Conservation (phyloP, 2,888 invertebrate genomes). For the Sisyra nigra region DNA sequence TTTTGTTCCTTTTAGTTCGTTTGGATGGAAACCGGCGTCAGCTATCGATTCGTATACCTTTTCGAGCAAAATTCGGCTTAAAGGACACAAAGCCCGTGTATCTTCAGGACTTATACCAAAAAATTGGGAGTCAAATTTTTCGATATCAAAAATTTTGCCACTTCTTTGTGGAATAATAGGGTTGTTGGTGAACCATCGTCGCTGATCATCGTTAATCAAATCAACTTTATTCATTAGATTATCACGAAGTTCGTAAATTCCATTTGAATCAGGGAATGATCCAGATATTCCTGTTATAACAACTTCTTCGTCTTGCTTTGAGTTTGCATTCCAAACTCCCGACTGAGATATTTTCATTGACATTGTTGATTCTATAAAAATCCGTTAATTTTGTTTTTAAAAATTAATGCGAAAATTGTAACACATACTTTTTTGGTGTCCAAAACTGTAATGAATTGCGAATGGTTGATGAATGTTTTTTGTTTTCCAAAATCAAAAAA, state of each 20-base stretch:
- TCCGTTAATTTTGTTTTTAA: too few species aligned
- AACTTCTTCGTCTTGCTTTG: slow-evolving; percentile 31
- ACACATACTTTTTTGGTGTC: too few species aligned
- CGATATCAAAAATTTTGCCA: slow-evolving; percentile 42
- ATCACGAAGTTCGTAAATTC: slow-evolving; percentile 36
- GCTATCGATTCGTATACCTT: slow-evolving; percentile 39
- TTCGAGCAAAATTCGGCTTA: slow-evolving; percentile 40
- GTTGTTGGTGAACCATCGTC: slow-evolving; percentile 56
- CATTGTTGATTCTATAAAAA: too few species aligned
- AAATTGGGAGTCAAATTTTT: slow-evolving; percentile 36
- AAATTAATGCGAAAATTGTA: too few species aligned
- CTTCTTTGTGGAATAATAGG: slow-evolving; percentile 39
- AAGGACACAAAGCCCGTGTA: slow-evolving; percentile 35
- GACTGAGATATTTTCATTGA: too few species aligned
- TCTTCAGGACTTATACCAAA: slow-evolving; percentile 58
- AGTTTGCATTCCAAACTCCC: slow-evolving; percentile 8
- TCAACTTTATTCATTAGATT: slow-evolving; percentile 65
- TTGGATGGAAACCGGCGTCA: slow-evolving; percentile 51
- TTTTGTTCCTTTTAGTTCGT: slow-evolving; percentile 48
- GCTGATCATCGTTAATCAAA: slow-evolving; percentile 63
- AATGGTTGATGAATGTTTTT: too few species aligned
- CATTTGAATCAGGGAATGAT: slow-evolving; percentile 46
- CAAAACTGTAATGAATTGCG: too few species aligned
- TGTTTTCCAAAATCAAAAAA: too few species aligned
- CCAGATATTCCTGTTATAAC: slow-evolving; percentile 43